Evolutionary conservation across 1,140 invertebrate species (phyloP), one percentile per base, ranked within the genome.

Genomic region (Eumaeus atala): DNA sequence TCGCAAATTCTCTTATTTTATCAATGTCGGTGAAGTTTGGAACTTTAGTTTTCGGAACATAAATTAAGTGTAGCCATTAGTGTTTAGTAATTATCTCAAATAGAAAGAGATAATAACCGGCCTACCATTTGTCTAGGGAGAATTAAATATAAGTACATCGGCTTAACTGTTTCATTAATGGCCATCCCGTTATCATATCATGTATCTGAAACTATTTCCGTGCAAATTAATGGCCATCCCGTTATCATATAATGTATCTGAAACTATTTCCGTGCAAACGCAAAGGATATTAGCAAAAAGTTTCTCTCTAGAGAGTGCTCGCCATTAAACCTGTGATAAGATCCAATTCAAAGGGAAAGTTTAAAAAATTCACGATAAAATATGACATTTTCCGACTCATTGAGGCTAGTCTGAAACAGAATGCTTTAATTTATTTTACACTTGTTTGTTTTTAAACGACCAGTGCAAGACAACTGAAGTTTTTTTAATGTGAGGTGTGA

Each of bases 301-400:
- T 28, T 6, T 28, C 21, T 28, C 21, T 14, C 17, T 14, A 16
- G 14, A 16, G 40, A 17, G n/a, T 14, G 17, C 14, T 44, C 12
- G 40, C 40, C 3, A 16, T 44, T 44, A 44, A 44, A 16, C 4
- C 12, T 40, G 21, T 28, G 40, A 44, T 44, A 44, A 9, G 14
- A 44, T 44, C 16, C 12, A 44, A 44, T 44, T 44, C 40, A 44
- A 44, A 44, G 40, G 17, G 40, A 44, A 44, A 44, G 12, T 44
- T 44, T 44, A 44, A 44, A 44, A 44, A 16, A 16, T 44, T 9
- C 14, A 1, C 17, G 14, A 1, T 12, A 44, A 44, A 40, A 44
- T 16, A 44, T 44, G 17, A 44, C 40, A 44, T 44, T 44, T 44
- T 44, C 40, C 40, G 17, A 16, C 40, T 44, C 40, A 44, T 44